Percentiles rank a stretch among this genome's conserved stretches.
Evolutionary conservation across 2,113 vertebrate species (phyloP).

Genomic region (Xyrauchen texanus): DNA sequence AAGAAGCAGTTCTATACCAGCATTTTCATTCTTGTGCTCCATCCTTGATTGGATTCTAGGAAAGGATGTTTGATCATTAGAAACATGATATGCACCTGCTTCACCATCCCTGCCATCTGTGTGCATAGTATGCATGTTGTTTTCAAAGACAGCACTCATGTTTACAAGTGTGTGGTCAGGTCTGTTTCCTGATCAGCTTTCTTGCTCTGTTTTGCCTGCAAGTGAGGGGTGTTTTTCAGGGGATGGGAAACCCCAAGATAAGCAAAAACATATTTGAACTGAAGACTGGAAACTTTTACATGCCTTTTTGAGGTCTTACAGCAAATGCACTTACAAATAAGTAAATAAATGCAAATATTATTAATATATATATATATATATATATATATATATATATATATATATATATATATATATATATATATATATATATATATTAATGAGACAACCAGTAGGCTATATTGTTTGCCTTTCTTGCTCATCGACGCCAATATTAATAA

Average conservation of each 20-base stretch:
- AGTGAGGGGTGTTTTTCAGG: conserved; percentile 60
- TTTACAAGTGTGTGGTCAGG: neutral
- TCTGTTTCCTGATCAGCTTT: conserved; percentile 26
- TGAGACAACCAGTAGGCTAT: too few relatives aligned
- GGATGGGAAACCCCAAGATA: conserved; percentile 61
- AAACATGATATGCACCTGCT: neutral
- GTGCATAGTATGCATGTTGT: neutral
- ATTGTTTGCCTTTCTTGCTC: too few relatives aligned
- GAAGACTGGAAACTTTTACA: too few relatives aligned
- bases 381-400: too few relatives aligned
- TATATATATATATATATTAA: too few relatives aligned
- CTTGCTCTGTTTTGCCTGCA: conserved; percentile 53
- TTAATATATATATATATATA: too few relatives aligned
- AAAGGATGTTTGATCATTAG: conserved; percentile 44
- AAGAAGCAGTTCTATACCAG: conserved; percentile 84
- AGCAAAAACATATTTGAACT: neutral
- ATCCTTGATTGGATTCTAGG: conserved; percentile 74
- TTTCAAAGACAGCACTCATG: neutral
- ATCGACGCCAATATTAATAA: neutral
- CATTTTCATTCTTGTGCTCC: conserved; percentile 90
- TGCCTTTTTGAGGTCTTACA: neutral
- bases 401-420: too few relatives aligned
- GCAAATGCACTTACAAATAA: neutral
- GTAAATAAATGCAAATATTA: neutral
- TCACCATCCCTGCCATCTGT: neutral